Conservation (phyloP, 2,797 vertebrate species). For the Triplophysa yarkandensis region DNA sequence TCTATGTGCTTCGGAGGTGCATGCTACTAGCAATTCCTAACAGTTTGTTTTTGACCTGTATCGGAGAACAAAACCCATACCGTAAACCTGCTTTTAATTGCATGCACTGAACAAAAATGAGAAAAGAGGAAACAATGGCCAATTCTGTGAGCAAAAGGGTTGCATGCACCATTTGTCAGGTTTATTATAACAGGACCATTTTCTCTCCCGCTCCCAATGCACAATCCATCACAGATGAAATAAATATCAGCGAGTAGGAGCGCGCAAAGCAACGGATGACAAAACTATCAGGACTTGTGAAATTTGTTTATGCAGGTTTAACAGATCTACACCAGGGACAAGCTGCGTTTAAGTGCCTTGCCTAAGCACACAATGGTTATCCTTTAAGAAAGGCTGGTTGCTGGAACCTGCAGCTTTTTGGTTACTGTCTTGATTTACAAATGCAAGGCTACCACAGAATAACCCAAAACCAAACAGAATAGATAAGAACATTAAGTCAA, state of each 20-base stretch:
- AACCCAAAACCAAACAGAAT: not conserved
- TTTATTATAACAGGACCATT: slow-evolving; percentile 44
- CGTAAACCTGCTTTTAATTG: slow-evolving; percentile 32
- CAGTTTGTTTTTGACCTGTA: slow-evolving; percentile 37
- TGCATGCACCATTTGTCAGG: slow-evolving; percentile 29
- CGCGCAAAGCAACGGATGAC: slow-evolving; percentile 22
- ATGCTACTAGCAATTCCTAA: slow-evolving; percentile 41
- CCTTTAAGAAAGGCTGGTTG: not conserved
- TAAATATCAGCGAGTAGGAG: slow-evolving; percentile 34
- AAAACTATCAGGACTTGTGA: not conserved
- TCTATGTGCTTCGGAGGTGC: slow-evolving; percentile 31
- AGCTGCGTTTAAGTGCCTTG: not conserved
- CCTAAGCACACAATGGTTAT: slow-evolving; percentile 3
- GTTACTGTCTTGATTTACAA: not conserved
- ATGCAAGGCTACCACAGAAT: no score
- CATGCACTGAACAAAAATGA: slow-evolving; percentile 24
- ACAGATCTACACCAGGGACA: not conserved
- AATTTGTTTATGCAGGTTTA: slow-evolving; percentile 29
- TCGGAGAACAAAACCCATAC: slow-evolving; percentile 40
- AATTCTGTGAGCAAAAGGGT: slow-evolving; percentile 2
- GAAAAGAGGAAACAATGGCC: not conserved
- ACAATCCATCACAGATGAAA: slow-evolving; percentile 43
- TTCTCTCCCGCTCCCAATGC: slow-evolving; percentile 31
- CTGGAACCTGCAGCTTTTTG: not conserved
- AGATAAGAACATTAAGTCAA: not conserved